Evolutionary conservation across 2,888 invertebrate genomes (phyloP).

Genomic region (Bursaphelenchus okinawaensis): DNA sequence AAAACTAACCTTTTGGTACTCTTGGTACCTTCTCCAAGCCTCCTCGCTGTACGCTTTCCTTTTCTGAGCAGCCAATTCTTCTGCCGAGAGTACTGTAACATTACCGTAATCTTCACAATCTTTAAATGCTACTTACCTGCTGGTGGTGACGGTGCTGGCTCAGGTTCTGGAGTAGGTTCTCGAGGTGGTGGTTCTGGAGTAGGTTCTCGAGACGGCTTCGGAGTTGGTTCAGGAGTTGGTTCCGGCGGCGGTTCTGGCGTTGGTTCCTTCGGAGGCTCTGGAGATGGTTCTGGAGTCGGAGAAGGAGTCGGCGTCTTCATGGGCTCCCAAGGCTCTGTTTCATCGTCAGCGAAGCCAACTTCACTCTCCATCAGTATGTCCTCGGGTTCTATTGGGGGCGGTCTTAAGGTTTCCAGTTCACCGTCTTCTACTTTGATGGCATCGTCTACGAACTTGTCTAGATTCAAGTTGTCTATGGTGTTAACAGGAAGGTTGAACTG

Average conservation of each 20-base stretch:
- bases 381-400: constrained; percentile 48
- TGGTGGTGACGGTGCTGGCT: constrained; percentile 18
- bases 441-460: constrained; percentile 47
- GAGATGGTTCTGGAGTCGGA: constrained; percentile 31
- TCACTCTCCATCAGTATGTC: constrained; percentile 25
- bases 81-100: constrained; percentile 35
- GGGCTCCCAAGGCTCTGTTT: constrained; percentile 33
- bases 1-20: constrained; percentile 50
- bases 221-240: constrained; percentile 31
- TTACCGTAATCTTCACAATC: too few species aligned
- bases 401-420: constrained; percentile 45
- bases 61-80: constrained; percentile 46
- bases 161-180: constrained; percentile 27
- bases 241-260: constrained; percentile 32
- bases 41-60: constrained; percentile 54
- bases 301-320: constrained; percentile 43
- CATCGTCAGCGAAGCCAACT: constrained; percentile 31
- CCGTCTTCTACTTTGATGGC: constrained; percentile 53
- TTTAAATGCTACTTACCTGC: background rate
- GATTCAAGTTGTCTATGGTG: constrained; percentile 38
- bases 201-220: constrained; percentile 16
- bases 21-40: constrained; percentile 53
- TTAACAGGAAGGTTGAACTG: constrained; percentile 49
- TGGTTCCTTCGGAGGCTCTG: constrained; percentile 13
- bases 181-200: constrained; percentile 30